Percentiles rank a stretch among this genome's conserved stretches.
Evolutionary conservation across 2,888 invertebrate species (phyloP).

Genomic region (Beris morrisii): DNA sequence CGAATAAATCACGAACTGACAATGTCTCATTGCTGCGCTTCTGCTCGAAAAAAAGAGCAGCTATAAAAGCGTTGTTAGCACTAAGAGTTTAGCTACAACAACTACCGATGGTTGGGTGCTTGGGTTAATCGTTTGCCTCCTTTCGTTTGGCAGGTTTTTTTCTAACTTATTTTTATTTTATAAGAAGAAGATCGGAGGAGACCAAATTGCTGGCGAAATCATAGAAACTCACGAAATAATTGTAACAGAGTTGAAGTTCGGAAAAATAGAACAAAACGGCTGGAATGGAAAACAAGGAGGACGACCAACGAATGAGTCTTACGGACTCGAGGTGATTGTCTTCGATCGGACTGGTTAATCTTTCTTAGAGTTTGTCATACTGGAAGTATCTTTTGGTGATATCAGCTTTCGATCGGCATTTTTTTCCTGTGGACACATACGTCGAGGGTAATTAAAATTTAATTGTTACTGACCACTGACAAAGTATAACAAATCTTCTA

Average conservation of each 20-base stretch:
- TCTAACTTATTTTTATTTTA: neutral
- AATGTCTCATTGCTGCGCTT: constrained; percentile 37
- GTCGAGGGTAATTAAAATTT: too few relatives aligned
- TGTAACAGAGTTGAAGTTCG: constrained; percentile 33
- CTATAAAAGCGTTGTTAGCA: constrained; percentile 21
- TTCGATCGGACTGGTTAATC: too few relatives aligned
- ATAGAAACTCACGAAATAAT: constrained; percentile 39
- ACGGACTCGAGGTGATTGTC: constrained; percentile 15
- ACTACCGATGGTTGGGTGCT: constrained; percentile 25
- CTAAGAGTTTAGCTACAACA: constrained; percentile 10
- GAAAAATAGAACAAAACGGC: neutral
- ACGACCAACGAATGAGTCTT: constrained; percentile 10
- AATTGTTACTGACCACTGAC: too few relatives aligned
- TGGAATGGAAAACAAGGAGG: constrained; percentile 3
- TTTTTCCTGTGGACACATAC: too few relatives aligned
- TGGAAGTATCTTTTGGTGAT: too few relatives aligned
- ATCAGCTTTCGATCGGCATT: too few relatives aligned
- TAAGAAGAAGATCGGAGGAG: constrained; percentile 15
- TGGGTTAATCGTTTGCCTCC: constrained; percentile 26
- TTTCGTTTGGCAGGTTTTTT: neutral
- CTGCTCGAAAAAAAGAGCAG: constrained; percentile 24
- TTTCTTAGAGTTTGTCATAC: too few relatives aligned
- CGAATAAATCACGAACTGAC: constrained; percentile 38
- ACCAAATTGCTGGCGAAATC: constrained; percentile 28
- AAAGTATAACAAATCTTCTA: too few relatives aligned